Base-by-base conservation (phyloP, 2,797 vertebrate species). In the Danionella dracula region DNA sequence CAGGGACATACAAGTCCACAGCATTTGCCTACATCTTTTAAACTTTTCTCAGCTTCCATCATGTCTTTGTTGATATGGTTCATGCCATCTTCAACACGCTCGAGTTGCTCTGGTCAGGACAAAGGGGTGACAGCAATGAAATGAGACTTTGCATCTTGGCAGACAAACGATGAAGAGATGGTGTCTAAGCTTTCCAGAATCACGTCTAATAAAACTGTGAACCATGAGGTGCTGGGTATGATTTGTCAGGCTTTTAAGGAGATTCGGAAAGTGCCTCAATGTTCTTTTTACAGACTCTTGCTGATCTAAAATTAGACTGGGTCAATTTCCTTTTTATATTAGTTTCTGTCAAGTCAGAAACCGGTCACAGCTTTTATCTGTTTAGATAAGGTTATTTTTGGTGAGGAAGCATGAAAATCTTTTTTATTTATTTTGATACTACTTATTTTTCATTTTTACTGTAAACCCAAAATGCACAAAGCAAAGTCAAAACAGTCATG, bases 31-130 rank as follows among this genome's bases (percentile, higher is more conserved):
- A 97, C 85, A 98, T 96, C 93, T 96, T 97, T 99, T 96, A 97
- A 95, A 95, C 96, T 94, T 97, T 98, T 98, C 93, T 99, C 94
- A 77, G 95, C 95, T 89, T 99, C 95, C 94, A 96, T 98, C 95
- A 98, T 93, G 94, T 99, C 94, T 93, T 95, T 93, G 92, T 98
- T 94, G 94, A 98, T 97, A 93, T 97, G 95, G 94, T 98, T 97
- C 96, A 99, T 98, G 93, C 96, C 96, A 90, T 98, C 96, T 90
- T 98, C 96, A 79, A 94, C 90, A 89, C 94, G 95, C 91, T 99
- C 96, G 88, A 99, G 94, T 97, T 99, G 96, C 88, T 99, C 96
- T 99, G 95, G 94, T 98, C 90, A 94, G 93, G 93, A 98, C 92
- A 99, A 94, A 97, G 94, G 93, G 92, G 93, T 93, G 93, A 97